Percentiles rank a stretch among this genome's conserved stretches.
phyloP scores from a whole-genome alignment of 2,888 invertebrate genomes.

The Parnassius glacialis region DNA sequence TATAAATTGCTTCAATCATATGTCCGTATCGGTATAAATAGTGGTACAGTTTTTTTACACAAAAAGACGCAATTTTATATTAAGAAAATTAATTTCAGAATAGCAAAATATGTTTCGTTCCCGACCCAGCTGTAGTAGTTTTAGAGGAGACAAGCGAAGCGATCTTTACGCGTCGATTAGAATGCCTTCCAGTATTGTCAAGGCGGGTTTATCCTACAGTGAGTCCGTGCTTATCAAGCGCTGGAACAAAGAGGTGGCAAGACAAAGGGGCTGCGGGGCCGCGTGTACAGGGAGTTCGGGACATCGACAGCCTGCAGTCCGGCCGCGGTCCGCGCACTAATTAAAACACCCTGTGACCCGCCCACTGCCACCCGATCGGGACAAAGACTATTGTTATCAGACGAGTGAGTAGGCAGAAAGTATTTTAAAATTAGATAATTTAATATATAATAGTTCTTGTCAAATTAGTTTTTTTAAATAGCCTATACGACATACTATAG shows the following conservation, averaged over 20 bases:
- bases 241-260: constrained; percentile 35
- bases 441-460: too few species aligned
- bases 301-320: constrained; percentile 50
- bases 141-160: constrained; percentile 2
- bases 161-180: constrained; percentile 19
- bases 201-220: constrained; percentile 20
- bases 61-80: too few species aligned
- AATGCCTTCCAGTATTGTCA: constrained; percentile 19
- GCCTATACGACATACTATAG: too few species aligned
- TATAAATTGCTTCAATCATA: too few species aligned
- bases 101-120: too few species aligned
- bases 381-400: constrained; percentile 24
- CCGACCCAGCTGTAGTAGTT: background rate
- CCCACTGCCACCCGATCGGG: constrained; percentile 33
- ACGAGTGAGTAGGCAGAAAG: constrained; percentile 2
- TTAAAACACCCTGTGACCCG: constrained; percentile 64
- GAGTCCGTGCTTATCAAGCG: constrained; percentile 33
- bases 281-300: constrained; percentile 36
- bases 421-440: background rate
- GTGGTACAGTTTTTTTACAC: too few species aligned
- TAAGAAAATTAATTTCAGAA: too few species aligned
- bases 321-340: constrained; percentile 72
- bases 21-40: too few species aligned
- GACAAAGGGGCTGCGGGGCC: constrained; percentile 37
- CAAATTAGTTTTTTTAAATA: too few species aligned